A percentile compares a stretch with the other conserved stretches of the same genome.
These are phyloP conservation scores for Gephyroberyx darwinii DNA, from an alignment of 2,797 vertebrate species.

Conservation along the genomic window DNA sequence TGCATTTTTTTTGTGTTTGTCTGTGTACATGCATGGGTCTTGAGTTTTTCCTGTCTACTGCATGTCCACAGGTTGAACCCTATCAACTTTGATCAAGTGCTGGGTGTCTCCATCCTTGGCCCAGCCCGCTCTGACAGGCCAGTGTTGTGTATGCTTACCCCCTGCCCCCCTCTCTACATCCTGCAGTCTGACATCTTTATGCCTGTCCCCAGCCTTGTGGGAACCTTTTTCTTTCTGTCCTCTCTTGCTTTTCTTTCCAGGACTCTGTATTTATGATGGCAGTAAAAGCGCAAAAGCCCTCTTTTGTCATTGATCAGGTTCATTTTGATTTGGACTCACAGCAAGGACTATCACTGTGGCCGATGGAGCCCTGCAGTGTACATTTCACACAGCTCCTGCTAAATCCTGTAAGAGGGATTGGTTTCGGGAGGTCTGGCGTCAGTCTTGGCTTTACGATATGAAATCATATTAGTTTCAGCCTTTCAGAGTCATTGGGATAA, in stretches of 20 bases:
- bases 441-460: slow-evolving; percentile 74
- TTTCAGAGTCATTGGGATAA: slow-evolving; percentile 68
- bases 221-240: slow-evolving; percentile 60
- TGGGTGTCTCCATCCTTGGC: slow-evolving; percentile 8
- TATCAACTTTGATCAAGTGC: slow-evolving; percentile 19
- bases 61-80: slow-evolving; percentile 2
- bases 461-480: slow-evolving; percentile 82
- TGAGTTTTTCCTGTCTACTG: background rate
- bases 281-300: slow-evolving; percentile 70
- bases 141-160: slow-evolving; percentile 2
- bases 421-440: slow-evolving; percentile 76
- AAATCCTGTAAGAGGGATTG: slow-evolving; percentile 81
- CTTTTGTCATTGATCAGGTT: slow-evolving; percentile 72
- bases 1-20: background rate
- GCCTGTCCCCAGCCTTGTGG: slow-evolving; percentile 32
- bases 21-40: background rate
- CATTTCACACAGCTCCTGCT: slow-evolving; percentile 70
- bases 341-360: slow-evolving; percentile 61
- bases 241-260: slow-evolving; percentile 64
- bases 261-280: slow-evolving; percentile 68
- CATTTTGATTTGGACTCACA: slow-evolving; percentile 70
- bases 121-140: slow-evolving; percentile 15
- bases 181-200: slow-evolving; percentile 67
- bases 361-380: slow-evolving; percentile 66
- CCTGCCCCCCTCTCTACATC: slow-evolving; percentile 19